Evolutionary conservation across 2,888 invertebrate genomes (phyloP), one percentile per base, ranked within the genome.

Genomic region (Sarcophaga carnaria): DNA sequence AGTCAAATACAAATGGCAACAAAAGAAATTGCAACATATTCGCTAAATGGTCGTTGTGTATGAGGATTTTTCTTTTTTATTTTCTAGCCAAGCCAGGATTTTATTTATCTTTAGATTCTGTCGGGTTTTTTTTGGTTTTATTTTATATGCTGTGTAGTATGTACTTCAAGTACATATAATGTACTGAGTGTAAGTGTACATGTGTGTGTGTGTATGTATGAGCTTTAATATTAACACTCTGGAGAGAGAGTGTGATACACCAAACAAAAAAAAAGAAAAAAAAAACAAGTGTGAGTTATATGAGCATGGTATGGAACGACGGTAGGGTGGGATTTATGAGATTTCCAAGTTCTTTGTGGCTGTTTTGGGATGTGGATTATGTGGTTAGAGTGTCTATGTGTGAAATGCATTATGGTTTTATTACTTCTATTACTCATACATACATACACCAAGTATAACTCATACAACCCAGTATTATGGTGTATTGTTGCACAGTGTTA

Each of bases 11-110:
- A 86, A 80, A 86, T 81, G 83, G 84, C 83, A 84, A 84, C 81
- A 86, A 80, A 86, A 87, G 87, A 84, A 87, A 87, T 84, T 87
- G 87, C 84, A 87, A 84, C 87, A 87, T 84, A 87, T 87, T 87
- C 84, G 79, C 84, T 84, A 87, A 87, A 87, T 87, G 87, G 84
- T 70, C 78, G 47, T 17, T 70, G 49, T 63, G 75, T 78, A 71
- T 70, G 49, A 76, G 80, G 80, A 80, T 76, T 80, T 84, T 67
- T 62, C 79, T 84, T 80, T 80, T 64, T 25, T 64, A 49, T 47
- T 45, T 49, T n/a, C 20, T 27, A 70, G 49, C 12, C 22, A 20
- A 20, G 64, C 49, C 75, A 83, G 82, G 82, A 82, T 76, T 86
- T 83, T 67, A 86, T 84, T 87, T 80, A 77, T 86, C 75, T 86